Evolutionary conservation across 2,888 invertebrate species (phyloP).

Genomic region (Lumbricus terrestris): DNA sequence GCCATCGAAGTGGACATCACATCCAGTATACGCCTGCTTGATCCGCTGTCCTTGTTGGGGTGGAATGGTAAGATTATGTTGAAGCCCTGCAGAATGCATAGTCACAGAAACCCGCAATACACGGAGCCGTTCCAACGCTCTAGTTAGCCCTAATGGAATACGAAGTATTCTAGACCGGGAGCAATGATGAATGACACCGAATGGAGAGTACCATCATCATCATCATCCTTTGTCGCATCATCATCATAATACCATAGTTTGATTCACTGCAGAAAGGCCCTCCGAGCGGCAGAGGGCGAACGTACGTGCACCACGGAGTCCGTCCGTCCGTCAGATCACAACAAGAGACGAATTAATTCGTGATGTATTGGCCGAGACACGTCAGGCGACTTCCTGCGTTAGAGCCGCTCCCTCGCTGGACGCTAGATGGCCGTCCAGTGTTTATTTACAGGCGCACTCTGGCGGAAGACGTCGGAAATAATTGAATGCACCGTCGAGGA

Average conservation of each 20-base stretch:
- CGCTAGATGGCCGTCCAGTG: constrained; percentile 11
- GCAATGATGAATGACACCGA: neutral
- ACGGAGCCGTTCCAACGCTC: neutral
- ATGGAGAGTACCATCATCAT: neutral
- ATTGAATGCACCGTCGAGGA: constrained; percentile 10
- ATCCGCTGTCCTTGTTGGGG: neutral
- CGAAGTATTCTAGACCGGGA: neutral
- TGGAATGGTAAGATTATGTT: neutral
- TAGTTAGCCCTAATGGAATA: neutral
- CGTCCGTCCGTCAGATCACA: neutral
- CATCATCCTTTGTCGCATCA: neutral
- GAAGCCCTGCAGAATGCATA: neutral
- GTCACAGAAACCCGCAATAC: neutral
- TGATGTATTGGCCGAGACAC: constrained; percentile 11
- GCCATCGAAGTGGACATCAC: neutral
- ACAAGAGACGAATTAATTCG: constrained; percentile 10
- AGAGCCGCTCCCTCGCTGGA: neutral
- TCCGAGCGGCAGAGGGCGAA: neutral
- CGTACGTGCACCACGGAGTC: neutral
- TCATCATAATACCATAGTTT: neutral
- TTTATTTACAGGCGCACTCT: constrained; percentile 12
- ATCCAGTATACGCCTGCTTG: neutral
- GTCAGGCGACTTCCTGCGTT: constrained; percentile 11
- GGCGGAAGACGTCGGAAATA: constrained; percentile 16
- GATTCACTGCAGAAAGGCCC: neutral